phyloP scores from a whole-genome alignment of 2,113 vertebrate species.

The Colistium nudipinnis region DNA sequence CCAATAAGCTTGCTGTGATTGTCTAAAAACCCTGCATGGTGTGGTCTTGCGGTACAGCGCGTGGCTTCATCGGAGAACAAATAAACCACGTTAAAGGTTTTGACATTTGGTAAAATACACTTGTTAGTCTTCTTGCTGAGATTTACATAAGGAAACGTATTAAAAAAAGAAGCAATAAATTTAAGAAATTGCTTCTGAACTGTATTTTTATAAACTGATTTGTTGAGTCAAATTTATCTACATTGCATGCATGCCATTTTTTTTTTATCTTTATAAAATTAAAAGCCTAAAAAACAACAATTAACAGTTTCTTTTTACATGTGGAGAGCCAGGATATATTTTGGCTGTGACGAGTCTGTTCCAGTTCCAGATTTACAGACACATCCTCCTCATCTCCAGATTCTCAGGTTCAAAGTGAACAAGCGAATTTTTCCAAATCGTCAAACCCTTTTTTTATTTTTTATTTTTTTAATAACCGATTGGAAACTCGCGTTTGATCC shows the following conservation, averaged over 20 bases:
- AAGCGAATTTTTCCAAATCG: neutral
- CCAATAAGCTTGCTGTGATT: constrained; percentile 62
- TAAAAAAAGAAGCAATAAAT: too few relatives aligned
- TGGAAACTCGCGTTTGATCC: constrained; percentile 15
- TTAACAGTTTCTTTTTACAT: too few relatives aligned
- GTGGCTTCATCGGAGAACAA: constrained; percentile 25
- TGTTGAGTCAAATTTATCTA: too few relatives aligned
- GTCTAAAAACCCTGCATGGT: constrained; percentile 55
- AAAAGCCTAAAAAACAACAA: too few relatives aligned
- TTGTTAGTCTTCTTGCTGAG: neutral
- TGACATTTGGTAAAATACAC: neutral
- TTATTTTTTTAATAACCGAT: neutral
- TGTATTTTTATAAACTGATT: too few relatives aligned
- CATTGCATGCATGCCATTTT: too few relatives aligned
- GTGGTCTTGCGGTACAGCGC: constrained; percentile 10
- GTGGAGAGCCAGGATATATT: too few relatives aligned
- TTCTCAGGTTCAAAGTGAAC: neutral
- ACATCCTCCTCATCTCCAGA: too few relatives aligned
- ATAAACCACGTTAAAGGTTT: neutral
- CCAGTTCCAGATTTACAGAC: too few relatives aligned
- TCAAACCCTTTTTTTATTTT: neutral
- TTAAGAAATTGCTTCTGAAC: too few relatives aligned
- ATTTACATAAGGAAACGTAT: neutral
- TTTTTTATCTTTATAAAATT: too few relatives aligned
- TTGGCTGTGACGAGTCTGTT: too few relatives aligned